phyloP scores from a whole-genome alignment of 2,888 invertebrate species.

The Drosophila meridiana region DNA sequence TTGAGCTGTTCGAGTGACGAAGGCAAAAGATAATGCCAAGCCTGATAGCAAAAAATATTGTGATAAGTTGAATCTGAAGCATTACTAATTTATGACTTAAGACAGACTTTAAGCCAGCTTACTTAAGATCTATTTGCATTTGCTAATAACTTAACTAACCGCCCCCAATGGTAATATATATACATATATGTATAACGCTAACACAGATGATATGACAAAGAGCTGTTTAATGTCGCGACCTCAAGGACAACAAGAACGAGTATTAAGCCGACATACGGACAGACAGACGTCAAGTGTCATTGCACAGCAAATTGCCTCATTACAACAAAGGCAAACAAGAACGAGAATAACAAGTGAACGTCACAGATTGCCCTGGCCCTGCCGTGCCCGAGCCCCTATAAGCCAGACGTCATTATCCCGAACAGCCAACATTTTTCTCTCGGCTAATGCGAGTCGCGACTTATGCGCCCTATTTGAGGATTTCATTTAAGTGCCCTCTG shows the following conservation, averaged over 20 bases:
- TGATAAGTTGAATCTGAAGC: neutral
- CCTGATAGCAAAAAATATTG: neutral
- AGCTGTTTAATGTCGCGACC: constrained; percentile 39
- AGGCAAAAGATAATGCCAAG: neutral
- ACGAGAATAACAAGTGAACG: constrained; percentile 8
- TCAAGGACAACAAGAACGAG: constrained; percentile 56
- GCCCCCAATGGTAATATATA: constrained; percentile 7
- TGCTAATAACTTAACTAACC: constrained; percentile 1
- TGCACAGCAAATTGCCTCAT: constrained; percentile 56
- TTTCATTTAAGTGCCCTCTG: constrained; percentile 56
- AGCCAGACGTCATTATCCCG: constrained; percentile 33
- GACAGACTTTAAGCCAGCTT: neutral
- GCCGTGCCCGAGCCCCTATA: neutral
- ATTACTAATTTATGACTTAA: neutral
- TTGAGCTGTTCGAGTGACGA: neutral
- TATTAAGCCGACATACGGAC: constrained; percentile 29
- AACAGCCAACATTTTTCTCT: constrained; percentile 30
- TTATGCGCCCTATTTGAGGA: constrained; percentile 67
- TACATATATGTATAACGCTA: constrained; percentile 9
- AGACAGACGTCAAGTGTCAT: constrained; percentile 48
- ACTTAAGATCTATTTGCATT: neutral
- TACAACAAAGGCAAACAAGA: constrained; percentile 28
- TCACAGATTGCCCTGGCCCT: constrained; percentile 17
- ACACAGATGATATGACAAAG: constrained; percentile 46
- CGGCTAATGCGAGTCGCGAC: constrained; percentile 76